A percentile compares a stretch with the other conserved stretches of the same genome.
These are phyloP conservation scores for Drosophila pegasa DNA, from an alignment of 2,888 invertebrate species.

Conservation along the genomic window DNA sequence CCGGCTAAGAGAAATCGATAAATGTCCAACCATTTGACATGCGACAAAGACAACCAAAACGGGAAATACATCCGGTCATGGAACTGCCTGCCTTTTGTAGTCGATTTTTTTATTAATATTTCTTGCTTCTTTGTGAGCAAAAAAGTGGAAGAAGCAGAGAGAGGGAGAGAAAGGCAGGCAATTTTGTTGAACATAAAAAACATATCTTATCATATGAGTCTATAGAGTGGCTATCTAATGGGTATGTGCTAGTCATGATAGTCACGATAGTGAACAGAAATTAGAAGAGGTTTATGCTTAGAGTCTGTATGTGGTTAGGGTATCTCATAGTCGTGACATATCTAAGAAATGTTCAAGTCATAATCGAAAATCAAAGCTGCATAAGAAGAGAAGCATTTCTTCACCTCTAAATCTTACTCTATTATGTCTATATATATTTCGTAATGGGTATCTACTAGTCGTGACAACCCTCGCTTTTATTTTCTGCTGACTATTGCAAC, in stretches of 20 bases:
- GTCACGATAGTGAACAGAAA: background rate
- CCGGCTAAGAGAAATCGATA: slow-evolving; percentile 57
- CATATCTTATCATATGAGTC: background rate
- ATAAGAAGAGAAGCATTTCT: background rate
- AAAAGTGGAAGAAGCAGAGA: background rate
- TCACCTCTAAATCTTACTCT: background rate
- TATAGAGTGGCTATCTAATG: background rate
- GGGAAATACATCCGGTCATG: slow-evolving; percentile 34
- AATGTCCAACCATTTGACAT: slow-evolving; percentile 49
- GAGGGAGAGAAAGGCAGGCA: background rate
- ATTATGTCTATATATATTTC: background rate
- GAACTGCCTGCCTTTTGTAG: slow-evolving; percentile 11
- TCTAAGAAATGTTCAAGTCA: too few species aligned
- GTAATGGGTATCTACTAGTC: slow-evolving; percentile 21
- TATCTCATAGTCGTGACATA: background rate
- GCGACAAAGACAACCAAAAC: slow-evolving; percentile 26
- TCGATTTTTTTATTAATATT: slow-evolving; percentile 3
- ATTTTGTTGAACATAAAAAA: too few species aligned
- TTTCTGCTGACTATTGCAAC: slow-evolving; percentile 49
- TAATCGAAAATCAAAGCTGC: background rate
- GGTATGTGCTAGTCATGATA: background rate
- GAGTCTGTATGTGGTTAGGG: background rate
- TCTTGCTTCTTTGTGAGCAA: background rate
- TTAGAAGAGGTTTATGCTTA: too few species aligned
- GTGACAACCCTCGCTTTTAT: background rate